Base-by-base conservation (phyloP, 2,888 invertebrate genomes). In the Spicauda simplicius region DNA sequence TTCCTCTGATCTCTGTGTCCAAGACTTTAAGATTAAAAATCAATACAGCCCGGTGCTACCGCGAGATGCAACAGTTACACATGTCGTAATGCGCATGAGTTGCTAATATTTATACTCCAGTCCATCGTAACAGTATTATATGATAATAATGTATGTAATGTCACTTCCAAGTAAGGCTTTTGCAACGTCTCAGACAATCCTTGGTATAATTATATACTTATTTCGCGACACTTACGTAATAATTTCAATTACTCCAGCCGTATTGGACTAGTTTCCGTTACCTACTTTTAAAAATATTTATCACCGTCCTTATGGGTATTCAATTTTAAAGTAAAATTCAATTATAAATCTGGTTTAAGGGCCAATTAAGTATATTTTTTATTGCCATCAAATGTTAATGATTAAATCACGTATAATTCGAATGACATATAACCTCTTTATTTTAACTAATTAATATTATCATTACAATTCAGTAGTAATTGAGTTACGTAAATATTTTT, bases 21-120 rank as follows among this genome's bases (percentile, higher is more conserved):
- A 48, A 48, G 45, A 18, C 12, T 14, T 2, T 55, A 48, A 20
- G 55, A 45, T 25, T 12, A 41, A 55, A 41, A 59, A 59, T 59
- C 12, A 19, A 54, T n/a, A 11, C 11, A 20, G n/a, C 25, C 25
- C 25, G 41, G 18, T 45, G 45, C 45, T n/a, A n/a, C 7, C 45
- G 14, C 12, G n/a, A 45, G 45, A n/a, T n/a, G n/a, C 45, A 37
- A 37, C 4, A 37, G 37, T 37, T 37, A 37, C 37, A 37, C 37
- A 37, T 37, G n/a, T 45, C 52, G 57, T 56, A 64, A 57, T 52
- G 37, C 20, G 50, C 50, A 57, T 64, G 64, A 64, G 50, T 52
- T 57, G 64, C 50, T 20, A 52, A 25, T 64, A 50, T 57, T 37
- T 64, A 12, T 14, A 37, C 33, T 64, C 33, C 20, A 64, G 64